A percentile compares a stretch with the other conserved stretches of the same genome.
Evolutionary conservation across 2,113 vertebrate genomes (phyloP).

Genomic region (Ranitomeya imitator): DNA sequence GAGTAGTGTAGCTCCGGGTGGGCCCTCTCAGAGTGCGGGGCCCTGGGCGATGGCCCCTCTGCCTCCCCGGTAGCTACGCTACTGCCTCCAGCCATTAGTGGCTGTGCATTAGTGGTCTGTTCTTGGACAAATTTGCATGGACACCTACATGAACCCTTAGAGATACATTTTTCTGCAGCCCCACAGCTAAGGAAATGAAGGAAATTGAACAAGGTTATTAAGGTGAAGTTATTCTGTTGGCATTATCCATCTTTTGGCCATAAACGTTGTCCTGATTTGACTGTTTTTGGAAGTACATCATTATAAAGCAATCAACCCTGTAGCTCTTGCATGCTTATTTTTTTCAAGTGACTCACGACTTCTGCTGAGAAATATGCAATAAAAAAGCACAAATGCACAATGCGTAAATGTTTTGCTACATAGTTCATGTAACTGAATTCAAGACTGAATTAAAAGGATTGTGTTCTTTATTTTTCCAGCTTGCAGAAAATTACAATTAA

Average conservation of each 20-base stretch:
- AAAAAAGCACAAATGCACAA: background rate
- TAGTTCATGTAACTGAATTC: background rate
- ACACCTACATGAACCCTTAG: too few relatives aligned
- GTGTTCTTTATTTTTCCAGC: background rate
- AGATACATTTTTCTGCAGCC: background rate
- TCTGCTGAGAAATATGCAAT: background rate
- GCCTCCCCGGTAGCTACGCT: too few relatives aligned
- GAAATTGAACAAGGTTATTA: background rate
- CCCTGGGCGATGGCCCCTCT: too few relatives aligned
- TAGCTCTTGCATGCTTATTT: background rate
- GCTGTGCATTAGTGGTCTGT: too few relatives aligned
- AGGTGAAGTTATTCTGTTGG: background rate
- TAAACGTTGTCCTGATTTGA: background rate
- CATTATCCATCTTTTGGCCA: background rate
- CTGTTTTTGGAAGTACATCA: background rate
- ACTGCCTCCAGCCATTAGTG: too few relatives aligned
- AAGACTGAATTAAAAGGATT: background rate
- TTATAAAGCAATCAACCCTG: slow-evolving; percentile 1
- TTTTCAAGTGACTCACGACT: background rate
- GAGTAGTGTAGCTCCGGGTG: too few relatives aligned
- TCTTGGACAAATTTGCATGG: too few relatives aligned
- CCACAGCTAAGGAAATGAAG: background rate
- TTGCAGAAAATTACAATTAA: too few relatives aligned
- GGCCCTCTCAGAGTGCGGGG: too few relatives aligned
- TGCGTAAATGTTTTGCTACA: background rate